Percentiles rank a stretch among this genome's conserved stretches.
phyloP scores from a whole-genome alignment of 2,888 invertebrate species.

The Axea sp. region DNA sequence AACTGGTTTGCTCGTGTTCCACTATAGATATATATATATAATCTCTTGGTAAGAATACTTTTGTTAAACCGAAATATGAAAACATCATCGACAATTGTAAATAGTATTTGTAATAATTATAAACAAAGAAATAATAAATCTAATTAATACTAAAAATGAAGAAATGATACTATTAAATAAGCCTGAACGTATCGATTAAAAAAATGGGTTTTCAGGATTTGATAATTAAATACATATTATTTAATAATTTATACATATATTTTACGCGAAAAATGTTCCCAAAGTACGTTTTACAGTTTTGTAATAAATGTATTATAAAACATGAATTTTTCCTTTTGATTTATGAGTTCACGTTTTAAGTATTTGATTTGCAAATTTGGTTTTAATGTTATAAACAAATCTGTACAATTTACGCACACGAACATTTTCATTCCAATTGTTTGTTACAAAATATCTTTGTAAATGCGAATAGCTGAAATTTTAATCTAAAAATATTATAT shows the following conservation, averaged over 20 bases:
- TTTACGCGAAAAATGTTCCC: too few relatives aligned
- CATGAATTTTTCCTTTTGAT: too few relatives aligned
- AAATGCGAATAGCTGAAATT: too few relatives aligned
- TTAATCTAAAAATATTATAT: too few relatives aligned
- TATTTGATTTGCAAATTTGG: too few relatives aligned
- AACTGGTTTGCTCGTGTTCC: conserved; percentile 21
- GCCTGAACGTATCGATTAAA: conserved; percentile 20
- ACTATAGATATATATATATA: conserved; percentile 17
- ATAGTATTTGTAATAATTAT: conserved; percentile 59
- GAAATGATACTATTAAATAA: conserved; percentile 6
- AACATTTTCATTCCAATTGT: too few relatives aligned
- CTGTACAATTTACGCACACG: too few relatives aligned
- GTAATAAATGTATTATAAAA: too few relatives aligned
- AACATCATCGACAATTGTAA: conserved; percentile 40
- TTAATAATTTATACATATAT: conserved; percentile 24
- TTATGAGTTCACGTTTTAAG: too few relatives aligned
- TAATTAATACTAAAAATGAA: conserved; percentile 20
- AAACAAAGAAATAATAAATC: conserved; percentile 58
- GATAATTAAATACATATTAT: conserved; percentile 29
- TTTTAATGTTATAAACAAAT: too few relatives aligned
- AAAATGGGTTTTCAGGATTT: conserved; percentile 29
- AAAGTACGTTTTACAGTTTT: too few relatives aligned
- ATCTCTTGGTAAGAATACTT: conserved; percentile 22
- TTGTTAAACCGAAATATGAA: conserved; percentile 30
- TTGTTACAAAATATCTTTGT: too few relatives aligned